Conservation (phyloP, 2,888 invertebrate genomes). For the Hydrotaea cyrtoneurina region DNA sequence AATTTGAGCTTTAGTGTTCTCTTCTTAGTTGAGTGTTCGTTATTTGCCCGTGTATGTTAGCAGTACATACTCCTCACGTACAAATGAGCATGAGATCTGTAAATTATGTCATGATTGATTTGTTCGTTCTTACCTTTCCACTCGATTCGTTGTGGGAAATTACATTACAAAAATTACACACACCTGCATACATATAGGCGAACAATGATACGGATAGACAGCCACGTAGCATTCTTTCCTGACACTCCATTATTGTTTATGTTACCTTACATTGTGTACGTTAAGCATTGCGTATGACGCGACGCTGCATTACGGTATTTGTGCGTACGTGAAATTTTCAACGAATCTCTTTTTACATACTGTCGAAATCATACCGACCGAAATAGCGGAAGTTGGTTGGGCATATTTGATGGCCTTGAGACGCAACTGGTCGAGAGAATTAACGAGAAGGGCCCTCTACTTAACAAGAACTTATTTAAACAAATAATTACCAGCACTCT, state of each 20-base stretch:
- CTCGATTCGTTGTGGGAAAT: background rate
- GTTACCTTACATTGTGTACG: background rate
- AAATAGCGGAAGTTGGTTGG: slow-evolving; percentile 28
- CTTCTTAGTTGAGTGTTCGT: too few relatives aligned
- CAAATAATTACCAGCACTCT: background rate
- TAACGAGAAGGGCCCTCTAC: background rate
- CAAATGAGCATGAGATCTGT: background rate
- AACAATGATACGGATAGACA: slow-evolving; percentile 11
- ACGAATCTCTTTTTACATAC: slow-evolving; percentile 43
- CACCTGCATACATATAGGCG: background rate
- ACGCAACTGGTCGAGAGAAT: background rate
- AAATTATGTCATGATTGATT: slow-evolving; percentile 30
- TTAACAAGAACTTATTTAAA: background rate
- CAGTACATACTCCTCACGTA: too few relatives aligned
- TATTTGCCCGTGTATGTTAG: too few relatives aligned
- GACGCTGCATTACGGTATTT: slow-evolving; percentile 9
- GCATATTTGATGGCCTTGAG: slow-evolving; percentile 36
- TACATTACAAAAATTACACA: slow-evolving; percentile 6
- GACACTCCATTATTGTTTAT: slow-evolving; percentile 24
- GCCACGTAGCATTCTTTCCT: slow-evolving; percentile 5
- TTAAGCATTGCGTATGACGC: slow-evolving; percentile 42
- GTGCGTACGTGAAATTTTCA: slow-evolving; percentile 59
- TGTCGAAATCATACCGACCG: slow-evolving; percentile 13
- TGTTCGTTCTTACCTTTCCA: slow-evolving; percentile 31
- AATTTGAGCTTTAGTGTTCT: too few relatives aligned